Conservation (phyloP, 2,888 invertebrate genomes). For the Zaprionus bogoriensis region DNA sequence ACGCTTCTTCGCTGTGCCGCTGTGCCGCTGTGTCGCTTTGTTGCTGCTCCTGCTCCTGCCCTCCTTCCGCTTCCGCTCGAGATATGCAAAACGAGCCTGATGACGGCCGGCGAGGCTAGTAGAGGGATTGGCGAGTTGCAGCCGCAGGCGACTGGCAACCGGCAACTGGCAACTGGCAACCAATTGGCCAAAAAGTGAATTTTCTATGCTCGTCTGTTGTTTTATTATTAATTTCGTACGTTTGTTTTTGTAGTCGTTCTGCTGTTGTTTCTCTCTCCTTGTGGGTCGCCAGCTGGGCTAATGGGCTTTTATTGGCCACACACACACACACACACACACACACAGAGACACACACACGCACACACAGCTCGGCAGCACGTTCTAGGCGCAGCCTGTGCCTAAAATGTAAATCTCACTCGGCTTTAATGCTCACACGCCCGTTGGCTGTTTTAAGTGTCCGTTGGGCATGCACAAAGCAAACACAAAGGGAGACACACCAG, state of each 20-base stretch:
- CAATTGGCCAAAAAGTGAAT: slow-evolving; percentile 63
- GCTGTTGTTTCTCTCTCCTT: slow-evolving; percentile 23
- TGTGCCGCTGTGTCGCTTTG: too few species aligned
- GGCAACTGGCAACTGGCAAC: slow-evolving; percentile 21
- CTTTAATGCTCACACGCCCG: slow-evolving; percentile 63
- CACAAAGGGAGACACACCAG: slow-evolving; percentile 12
- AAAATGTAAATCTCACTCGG: slow-evolving; percentile 62
- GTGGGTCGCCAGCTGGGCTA: slow-evolving; percentile 47
- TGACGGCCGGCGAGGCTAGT: too few species aligned
- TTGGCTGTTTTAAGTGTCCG: slow-evolving; percentile 71
- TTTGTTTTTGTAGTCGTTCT: slow-evolving; percentile 28
- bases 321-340: slow-evolving; percentile 10
- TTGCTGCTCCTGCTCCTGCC: background rate
- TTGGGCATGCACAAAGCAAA: slow-evolving; percentile 52
- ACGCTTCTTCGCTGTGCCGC: background rate
- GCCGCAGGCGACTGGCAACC: background rate
- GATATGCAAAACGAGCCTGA: slow-evolving; percentile 40
- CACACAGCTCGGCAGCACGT: slow-evolving; percentile 22
- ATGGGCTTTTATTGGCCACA: slow-evolving; percentile 55
- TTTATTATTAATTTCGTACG: slow-evolving; percentile 70
- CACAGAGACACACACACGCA: background rate
- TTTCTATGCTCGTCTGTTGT: slow-evolving; percentile 61
- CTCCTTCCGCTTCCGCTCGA: background rate
- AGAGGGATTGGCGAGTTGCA: slow-evolving; percentile 12
- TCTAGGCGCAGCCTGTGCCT: slow-evolving; percentile 25